phyloP scores from a whole-genome alignment of 2,113 vertebrate genomes.

The Pimephales promelas region DNA sequence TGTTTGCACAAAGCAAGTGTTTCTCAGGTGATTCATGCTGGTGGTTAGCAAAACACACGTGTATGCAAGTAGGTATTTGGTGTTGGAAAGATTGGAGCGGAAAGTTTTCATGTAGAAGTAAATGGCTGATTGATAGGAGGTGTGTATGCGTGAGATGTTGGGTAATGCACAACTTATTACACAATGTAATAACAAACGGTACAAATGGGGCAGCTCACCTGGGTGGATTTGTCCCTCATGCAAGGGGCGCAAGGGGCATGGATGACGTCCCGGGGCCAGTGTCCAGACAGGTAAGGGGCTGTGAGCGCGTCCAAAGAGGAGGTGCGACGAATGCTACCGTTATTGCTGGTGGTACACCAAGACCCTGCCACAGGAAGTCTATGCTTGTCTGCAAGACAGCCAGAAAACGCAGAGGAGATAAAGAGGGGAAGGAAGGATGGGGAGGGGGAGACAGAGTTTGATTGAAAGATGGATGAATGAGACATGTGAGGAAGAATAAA shows the following conservation, averaged over 20 bases:
- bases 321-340: slow-evolving; percentile 81
- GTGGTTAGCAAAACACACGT: slow-evolving; percentile 11
- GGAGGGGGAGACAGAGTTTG: slow-evolving; percentile 3
- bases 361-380: slow-evolving; percentile 52
- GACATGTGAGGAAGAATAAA: slow-evolving; percentile 17
- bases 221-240: slow-evolving; percentile 97
- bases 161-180: neutral
- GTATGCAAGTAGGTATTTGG: neutral
- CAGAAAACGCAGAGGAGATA: slow-evolving; percentile 49
- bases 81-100: neutral
- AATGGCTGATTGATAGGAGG: neutral
- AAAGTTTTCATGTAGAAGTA: neutral
- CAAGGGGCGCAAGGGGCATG: slow-evolving; percentile 85
- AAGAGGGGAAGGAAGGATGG: slow-evolving; percentile 23
- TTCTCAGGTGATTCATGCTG: slow-evolving; percentile 32
- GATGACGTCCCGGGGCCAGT: slow-evolving; percentile 94
- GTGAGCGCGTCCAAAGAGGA: slow-evolving; percentile 90
- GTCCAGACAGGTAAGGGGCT: slow-evolving; percentile 91
- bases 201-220: slow-evolving; percentile 75
- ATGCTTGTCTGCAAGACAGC: slow-evolving; percentile 68
- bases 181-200: neutral
- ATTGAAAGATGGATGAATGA: slow-evolving; percentile 22
- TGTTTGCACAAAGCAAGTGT: slow-evolving; percentile 19
- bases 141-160: slow-evolving; percentile 1
- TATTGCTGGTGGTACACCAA: slow-evolving; percentile 61